phyloP scores from a whole-genome alignment of 1,140 invertebrate species.

The Varroa destructor region DNA sequence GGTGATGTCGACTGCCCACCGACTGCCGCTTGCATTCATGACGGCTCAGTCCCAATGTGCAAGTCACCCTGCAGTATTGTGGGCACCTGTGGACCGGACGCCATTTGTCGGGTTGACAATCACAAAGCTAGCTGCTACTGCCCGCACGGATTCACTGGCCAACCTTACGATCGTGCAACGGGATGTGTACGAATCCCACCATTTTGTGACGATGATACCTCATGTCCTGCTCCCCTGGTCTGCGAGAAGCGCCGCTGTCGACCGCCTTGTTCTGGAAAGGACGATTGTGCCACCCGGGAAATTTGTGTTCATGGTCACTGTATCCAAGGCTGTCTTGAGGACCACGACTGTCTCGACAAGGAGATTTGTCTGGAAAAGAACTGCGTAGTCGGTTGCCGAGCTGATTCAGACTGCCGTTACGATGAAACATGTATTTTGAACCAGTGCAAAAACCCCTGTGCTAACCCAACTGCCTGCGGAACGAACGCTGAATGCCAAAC shows the following conservation, averaged over 20 bases:
- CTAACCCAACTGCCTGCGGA: constrained; percentile 62
- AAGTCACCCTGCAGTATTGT: constrained; percentile 41
- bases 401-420: constrained; percentile 59
- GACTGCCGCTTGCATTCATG: constrained; percentile 35
- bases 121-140: constrained; percentile 42
- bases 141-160: constrained; percentile 38
- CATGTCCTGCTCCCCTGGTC: constrained; percentile 11
- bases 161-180: constrained; percentile 35
- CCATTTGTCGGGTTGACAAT: constrained; percentile 50
- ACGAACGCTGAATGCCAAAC: constrained; percentile 67
- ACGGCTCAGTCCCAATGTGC: constrained; percentile 34
- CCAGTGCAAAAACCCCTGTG: constrained; percentile 57
- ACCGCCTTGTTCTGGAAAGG: constrained; percentile 55
- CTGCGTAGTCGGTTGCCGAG: constrained; percentile 52
- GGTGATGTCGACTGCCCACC: constrained; percentile 37
- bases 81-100: constrained; percentile 37
- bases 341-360: constrained; percentile 34
- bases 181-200: constrained; percentile 31
- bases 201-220: constrained; percentile 25
- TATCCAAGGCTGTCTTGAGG: constrained; percentile 34
- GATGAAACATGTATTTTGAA: constrained; percentile 55
- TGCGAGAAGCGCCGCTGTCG: constrained; percentile 8
- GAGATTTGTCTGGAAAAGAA: constrained; percentile 35
- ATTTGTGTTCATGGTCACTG: constrained; percentile 69
- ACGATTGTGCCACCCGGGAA: constrained; percentile 62